phyloP scores from a whole-genome alignment of 2,113 vertebrate species.

The Willisornis vidua region DNA sequence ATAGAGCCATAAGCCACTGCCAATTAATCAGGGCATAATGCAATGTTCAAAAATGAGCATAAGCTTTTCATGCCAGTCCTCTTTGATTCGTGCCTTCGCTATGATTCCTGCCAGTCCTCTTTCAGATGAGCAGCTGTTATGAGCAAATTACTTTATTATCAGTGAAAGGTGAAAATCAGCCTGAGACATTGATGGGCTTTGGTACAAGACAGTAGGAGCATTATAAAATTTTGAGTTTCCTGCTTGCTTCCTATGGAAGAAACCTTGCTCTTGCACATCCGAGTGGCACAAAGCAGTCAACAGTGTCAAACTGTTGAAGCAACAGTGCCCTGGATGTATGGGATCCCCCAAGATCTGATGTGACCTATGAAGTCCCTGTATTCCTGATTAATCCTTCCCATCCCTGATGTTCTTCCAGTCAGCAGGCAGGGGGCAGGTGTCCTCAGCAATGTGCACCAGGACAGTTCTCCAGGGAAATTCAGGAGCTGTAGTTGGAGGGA shows the following conservation, averaged over 20 bases:
- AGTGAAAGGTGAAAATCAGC: background rate
- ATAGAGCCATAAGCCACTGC: constrained; percentile 12
- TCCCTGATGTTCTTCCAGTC: background rate
- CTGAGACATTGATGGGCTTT: background rate
- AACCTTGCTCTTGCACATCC: background rate
- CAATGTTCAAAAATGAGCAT: constrained; percentile 2
- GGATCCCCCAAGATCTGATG: background rate
- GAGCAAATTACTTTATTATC: background rate
- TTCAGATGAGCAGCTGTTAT: background rate
- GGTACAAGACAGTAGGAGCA: background rate
- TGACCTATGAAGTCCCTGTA: background rate
- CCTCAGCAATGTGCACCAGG: background rate
- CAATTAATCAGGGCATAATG: constrained; percentile 18
- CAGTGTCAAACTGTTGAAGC: background rate
- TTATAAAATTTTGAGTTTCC: background rate
- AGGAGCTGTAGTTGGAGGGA: background rate
- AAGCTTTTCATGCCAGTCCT: constrained; percentile 10
- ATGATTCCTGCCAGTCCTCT: constrained; percentile 17
- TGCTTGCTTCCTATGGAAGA: background rate
- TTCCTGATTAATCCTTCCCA: background rate
- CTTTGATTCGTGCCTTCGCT: background rate
- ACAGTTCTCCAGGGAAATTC: background rate
- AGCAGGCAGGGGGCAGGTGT: background rate
- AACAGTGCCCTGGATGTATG: background rate
- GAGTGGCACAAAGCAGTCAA: background rate